These are phyloP conservation scores for Biston stratarius DNA, from an alignment of 2,888 invertebrate species.

Conservation along the genomic window DNA sequence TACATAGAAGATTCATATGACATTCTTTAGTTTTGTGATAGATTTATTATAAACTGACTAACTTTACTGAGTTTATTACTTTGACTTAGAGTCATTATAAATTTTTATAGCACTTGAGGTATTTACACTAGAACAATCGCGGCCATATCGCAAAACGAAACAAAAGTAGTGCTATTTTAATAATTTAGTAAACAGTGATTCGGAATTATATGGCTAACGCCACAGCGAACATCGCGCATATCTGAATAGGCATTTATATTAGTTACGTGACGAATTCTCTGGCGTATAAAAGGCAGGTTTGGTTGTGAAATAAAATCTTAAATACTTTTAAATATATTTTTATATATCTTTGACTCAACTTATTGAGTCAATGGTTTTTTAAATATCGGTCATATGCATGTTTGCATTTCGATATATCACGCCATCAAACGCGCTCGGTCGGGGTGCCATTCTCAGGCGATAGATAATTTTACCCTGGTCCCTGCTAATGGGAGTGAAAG, in stretches of 20 bases:
- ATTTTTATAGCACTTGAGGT: too few species aligned
- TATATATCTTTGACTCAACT: not conserved
- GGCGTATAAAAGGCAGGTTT: constrained; percentile 2
- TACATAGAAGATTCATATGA: too few species aligned
- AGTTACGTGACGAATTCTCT: not conserved
- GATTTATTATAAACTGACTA: too few species aligned
- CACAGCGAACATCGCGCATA: not conserved
- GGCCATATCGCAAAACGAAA: not conserved
- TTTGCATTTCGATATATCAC: not conserved
- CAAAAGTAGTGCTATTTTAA: not conserved
- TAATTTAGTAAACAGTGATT: not conserved
- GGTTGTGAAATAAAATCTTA: not conserved
- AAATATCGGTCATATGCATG: not conserved
- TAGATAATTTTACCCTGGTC: not conserved
- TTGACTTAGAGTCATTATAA: too few species aligned
- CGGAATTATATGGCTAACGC: not conserved
- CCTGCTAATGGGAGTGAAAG: not conserved
- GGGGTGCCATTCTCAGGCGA: not conserved
- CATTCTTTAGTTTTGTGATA: too few species aligned
- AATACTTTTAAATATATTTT: not conserved
- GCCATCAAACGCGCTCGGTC: not conserved
- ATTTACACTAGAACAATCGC: not conserved
- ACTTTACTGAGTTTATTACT: too few species aligned
- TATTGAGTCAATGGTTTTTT: not conserved
- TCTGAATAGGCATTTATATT: not conserved